Conservation (phyloP, 1,140 invertebrate species). For the Atta texana region DNA sequence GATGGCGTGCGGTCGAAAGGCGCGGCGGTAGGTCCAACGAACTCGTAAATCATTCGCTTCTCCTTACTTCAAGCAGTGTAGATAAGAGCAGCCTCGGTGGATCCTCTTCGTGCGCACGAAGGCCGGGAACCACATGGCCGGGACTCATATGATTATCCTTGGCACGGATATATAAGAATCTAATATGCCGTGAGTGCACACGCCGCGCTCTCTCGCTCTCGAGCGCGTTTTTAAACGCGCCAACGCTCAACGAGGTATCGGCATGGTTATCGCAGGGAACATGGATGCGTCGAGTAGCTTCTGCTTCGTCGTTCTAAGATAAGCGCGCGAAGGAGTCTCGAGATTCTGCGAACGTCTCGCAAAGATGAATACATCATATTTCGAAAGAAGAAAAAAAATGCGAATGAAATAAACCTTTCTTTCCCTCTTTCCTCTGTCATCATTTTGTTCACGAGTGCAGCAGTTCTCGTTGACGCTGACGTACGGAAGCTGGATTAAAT, state of each 20-base stretch:
- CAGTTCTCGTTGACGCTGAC: background rate
- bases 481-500: slow-evolving; percentile 43
- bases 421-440: background rate
- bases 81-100: slow-evolving; percentile 21
- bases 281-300: slow-evolving; percentile 5
- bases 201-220: background rate
- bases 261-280: slow-evolving; percentile 43
- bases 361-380: background rate
- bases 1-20: slow-evolving; percentile 12
- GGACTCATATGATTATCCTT: slow-evolving; percentile 65
- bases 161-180: slow-evolving; percentile 72
- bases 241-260: slow-evolving; percentile 68
- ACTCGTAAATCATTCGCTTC: slow-evolving; percentile 52
- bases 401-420: background rate
- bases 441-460: background rate
- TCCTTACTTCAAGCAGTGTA: slow-evolving; percentile 10
- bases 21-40: slow-evolving; percentile 23
- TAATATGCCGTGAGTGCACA: slow-evolving; percentile 8
- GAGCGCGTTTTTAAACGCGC: slow-evolving; percentile 62
- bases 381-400: background rate
- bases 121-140: slow-evolving; percentile 52
- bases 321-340: slow-evolving; percentile 26
- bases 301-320: slow-evolving; percentile 23
- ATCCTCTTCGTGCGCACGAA: slow-evolving; percentile 44
- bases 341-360: slow-evolving; percentile 17